Conservation (phyloP, 1,140 invertebrate genomes). For the Dufourea novaeangliae region DNA sequence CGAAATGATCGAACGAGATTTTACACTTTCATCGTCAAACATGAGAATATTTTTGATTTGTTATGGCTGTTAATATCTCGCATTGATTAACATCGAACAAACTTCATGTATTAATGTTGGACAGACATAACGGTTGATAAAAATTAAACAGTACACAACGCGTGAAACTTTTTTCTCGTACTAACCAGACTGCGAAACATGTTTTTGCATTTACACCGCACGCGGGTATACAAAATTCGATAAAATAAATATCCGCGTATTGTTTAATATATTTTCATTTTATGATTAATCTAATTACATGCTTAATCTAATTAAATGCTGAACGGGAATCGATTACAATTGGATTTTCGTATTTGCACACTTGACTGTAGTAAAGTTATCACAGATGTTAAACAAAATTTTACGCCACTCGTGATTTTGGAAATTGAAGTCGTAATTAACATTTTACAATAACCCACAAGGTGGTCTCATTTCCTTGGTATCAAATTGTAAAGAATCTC, state of each 20-base stretch:
- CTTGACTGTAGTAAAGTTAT: background rate
- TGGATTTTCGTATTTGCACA: background rate
- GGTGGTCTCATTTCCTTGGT: too few relatives aligned
- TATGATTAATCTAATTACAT: too few relatives aligned
- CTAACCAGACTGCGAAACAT: background rate
- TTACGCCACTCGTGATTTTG: background rate
- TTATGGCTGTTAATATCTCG: too few relatives aligned
- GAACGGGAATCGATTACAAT: too few relatives aligned
- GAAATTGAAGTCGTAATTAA: too few relatives aligned
- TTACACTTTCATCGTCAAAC: too few relatives aligned
- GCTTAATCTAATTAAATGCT: too few relatives aligned
- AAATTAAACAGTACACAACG: background rate
- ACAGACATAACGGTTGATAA: background rate
- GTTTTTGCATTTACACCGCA: background rate
- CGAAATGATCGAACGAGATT: too few relatives aligned
- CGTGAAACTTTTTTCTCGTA: background rate
- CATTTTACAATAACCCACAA: too few relatives aligned
- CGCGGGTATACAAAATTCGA: background rate
- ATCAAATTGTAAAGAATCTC: too few relatives aligned
- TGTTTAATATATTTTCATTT: background rate
- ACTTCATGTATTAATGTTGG: background rate
- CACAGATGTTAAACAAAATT: slow-evolving; percentile 7
- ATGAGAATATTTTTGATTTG: too few relatives aligned
- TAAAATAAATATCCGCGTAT: slow-evolving; percentile 7
- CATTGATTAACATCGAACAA: background rate